phyloP scores from a whole-genome alignment of 2,797 vertebrate species.

The Manis crassicaudata region DNA sequence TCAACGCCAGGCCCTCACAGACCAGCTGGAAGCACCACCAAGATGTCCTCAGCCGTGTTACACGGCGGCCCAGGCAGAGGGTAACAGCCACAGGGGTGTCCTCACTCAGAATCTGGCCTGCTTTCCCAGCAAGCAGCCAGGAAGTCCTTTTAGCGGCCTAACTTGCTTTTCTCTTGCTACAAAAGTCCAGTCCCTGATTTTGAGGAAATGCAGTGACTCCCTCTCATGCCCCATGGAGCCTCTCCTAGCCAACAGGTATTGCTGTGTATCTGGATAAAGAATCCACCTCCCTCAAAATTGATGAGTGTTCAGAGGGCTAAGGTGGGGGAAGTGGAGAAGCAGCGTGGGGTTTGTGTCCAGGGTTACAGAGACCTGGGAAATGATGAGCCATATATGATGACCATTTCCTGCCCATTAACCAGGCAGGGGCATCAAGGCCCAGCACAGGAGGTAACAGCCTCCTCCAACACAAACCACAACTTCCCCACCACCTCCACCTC shows the following conservation, averaged over 20 bases:
- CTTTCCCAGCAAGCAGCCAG: background rate
- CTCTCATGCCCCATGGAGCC: background rate
- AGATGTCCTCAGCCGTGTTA: background rate
- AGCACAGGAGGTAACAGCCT: background rate
- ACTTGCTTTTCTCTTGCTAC: background rate
- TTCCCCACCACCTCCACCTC: background rate
- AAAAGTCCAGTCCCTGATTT: background rate
- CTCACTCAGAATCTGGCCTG: background rate
- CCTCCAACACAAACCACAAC: background rate
- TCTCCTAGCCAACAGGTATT: background rate
- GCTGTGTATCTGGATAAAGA: background rate
- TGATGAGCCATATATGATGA: background rate
- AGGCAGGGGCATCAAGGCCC: background rate
- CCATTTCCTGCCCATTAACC: constrained; percentile 20
- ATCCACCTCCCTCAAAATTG: background rate
- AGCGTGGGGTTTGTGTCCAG: background rate
- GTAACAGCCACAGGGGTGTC: background rate
- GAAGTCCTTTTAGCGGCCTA: background rate
- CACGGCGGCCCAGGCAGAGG: background rate
- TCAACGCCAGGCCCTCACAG: background rate
- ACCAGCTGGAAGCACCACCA: background rate
- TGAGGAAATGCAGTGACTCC: background rate
- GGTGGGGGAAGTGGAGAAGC: background rate
- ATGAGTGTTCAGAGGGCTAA: background rate
- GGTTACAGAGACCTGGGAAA: background rate